Conservation (phyloP, 2,113 vertebrate species). For the Xenopus laevis region DNA sequence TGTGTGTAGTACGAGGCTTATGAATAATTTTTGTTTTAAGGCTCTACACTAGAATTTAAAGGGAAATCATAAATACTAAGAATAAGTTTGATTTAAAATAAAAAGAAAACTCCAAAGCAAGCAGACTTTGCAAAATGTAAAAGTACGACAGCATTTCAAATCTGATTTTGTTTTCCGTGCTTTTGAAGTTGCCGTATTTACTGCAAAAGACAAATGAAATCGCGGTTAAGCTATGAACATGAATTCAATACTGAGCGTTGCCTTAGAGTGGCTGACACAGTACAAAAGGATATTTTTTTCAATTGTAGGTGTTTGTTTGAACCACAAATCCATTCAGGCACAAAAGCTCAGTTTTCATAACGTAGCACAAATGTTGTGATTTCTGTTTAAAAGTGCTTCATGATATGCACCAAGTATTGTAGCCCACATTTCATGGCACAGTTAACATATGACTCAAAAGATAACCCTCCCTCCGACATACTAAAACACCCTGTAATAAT, state of each 20-base stretch:
- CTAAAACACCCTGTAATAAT: slow-evolving; percentile 51
- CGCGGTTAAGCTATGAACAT: not conserved
- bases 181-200: not conserved
- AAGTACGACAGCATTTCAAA: not conserved
- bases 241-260: slow-evolving; percentile 6
- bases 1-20: too few relatives aligned
- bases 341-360: slow-evolving; percentile 22
- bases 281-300: slow-evolving; percentile 14
- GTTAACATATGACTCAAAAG: slow-evolving; percentile 48
- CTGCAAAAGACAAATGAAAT: not conserved
- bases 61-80: too few relatives aligned
- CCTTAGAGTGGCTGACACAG: slow-evolving; percentile 1
- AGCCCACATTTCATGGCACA: slow-evolving; percentile 40
- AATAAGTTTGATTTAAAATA: too few relatives aligned
- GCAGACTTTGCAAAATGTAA: too few relatives aligned
- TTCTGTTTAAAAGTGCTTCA: slow-evolving; percentile 32
- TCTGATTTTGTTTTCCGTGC: not conserved
- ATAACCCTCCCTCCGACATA: slow-evolving; percentile 49
- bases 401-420: slow-evolving; percentile 38
- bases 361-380: slow-evolving; percentile 16
- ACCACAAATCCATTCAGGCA: slow-evolving; percentile 35
- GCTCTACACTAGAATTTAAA: too few relatives aligned
- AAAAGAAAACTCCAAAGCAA: too few relatives aligned
- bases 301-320: slow-evolving; percentile 38
- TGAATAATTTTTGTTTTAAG: too few relatives aligned